Conservation (phyloP, 2,113 vertebrate genomes). For the Zosterops pallidus region DNA sequence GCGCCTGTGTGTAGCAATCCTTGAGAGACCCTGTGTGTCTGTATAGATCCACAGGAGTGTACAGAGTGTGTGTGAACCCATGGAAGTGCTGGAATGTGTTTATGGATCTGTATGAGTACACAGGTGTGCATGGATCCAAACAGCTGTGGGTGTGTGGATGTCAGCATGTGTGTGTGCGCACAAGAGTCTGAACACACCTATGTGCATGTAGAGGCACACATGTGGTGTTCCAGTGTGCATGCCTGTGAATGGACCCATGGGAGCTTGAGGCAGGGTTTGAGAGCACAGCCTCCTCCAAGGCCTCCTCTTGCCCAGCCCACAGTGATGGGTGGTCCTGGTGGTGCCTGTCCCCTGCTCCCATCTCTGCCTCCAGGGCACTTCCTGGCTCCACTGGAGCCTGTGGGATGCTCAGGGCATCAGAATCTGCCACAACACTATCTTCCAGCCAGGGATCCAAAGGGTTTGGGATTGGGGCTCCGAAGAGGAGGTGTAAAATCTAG, state of each 20-base stretch:
- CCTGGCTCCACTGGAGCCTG: accelerated
- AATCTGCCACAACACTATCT: accelerated
- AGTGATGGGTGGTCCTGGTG: background rate
- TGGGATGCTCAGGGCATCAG: background rate
- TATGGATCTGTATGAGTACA: accelerated
- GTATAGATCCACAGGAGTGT: accelerated
- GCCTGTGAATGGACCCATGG: accelerated
- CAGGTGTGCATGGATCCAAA: accelerated
- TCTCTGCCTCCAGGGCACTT: background rate
- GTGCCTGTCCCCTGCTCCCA: accelerated
- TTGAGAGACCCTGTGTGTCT: background rate
- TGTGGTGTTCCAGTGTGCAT: background rate
- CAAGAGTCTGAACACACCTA: accelerated
- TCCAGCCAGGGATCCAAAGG: accelerated
- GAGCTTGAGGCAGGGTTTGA: background rate
- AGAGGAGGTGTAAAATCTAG: background rate
- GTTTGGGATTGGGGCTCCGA: background rate
- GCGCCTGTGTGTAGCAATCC: background rate
- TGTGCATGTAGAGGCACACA: accelerated
- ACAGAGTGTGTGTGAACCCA: background rate
- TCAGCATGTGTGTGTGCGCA: accelerated
- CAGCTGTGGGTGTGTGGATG: background rate
- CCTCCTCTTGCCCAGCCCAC: accelerated
- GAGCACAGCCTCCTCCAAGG: background rate
- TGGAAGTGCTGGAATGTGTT: background rate